Evolutionary conservation across 1,140 invertebrate genomes (phyloP), one percentile per base, ranked within the genome.

Genomic region (Calephelis nemesis): DNA sequence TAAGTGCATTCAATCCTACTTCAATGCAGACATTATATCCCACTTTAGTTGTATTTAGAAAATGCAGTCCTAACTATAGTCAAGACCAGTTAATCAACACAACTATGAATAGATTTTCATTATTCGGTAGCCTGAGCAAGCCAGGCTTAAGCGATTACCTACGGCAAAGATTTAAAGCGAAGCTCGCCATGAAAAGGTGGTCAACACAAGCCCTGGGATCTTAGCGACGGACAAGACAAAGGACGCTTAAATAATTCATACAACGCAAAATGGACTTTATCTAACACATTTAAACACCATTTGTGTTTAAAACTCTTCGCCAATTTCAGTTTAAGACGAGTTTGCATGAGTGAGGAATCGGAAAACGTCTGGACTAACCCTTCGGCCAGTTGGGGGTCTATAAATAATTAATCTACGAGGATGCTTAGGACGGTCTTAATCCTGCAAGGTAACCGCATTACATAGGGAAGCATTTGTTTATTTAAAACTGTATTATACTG

Each of bases 371-470:
- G 86, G 81, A 82, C 79, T 85, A 85, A 76, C 82, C 85, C 80
- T 79, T 68, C 70, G 81, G 80, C 70, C 78, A 80, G 74, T 68
- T 66, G 75, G 77, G 85, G 83, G 77, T 72, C 77, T 83, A 85
- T 91, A 89, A 89, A 91, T 91, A 91, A 89, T 88, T 89, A 89
- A 91, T 91, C 88, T 88, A 79, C 77, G 79, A 60, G 84, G 81
- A 83, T 88, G 80, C 84, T 83, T 79, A 77, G 75, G 77, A 70
- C 75, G 84, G 83, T 88, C 88, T 82, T 80, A 74, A 87, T 87
- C 89, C 89, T 88, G 86, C 83, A 74, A 72, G 82, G 82, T 81
- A 81, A 76, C 54, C 54, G 39, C 54, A 60, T 19, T 40, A 60
- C 30, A 60, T 40, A 60, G 54, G 54, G 30, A 60, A 39, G 30